phyloP scores from a whole-genome alignment of 2,113 vertebrate genomes.

The Alligator mississippiensis region DNA sequence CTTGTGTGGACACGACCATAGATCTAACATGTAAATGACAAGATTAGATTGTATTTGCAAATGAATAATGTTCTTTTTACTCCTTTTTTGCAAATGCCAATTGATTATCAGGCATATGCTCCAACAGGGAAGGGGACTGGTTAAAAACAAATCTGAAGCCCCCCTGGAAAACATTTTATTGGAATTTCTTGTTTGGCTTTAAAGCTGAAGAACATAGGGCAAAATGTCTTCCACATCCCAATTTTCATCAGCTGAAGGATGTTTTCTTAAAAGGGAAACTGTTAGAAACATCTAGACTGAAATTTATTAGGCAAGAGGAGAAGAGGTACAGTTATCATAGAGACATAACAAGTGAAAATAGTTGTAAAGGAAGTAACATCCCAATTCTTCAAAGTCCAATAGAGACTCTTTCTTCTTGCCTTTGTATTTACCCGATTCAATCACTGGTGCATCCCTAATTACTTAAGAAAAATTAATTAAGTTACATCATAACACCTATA shows the following conservation, averaged over 20 bases:
- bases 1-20: neutral
- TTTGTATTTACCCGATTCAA: accelerated
- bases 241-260: neutral
- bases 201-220: neutral
- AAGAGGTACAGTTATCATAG: neutral
- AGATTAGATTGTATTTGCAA: neutral
- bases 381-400: neutral
- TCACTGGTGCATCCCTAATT: neutral
- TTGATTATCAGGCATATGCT: neutral
- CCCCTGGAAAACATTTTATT: neutral
- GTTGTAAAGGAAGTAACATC: neutral
- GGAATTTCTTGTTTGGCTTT: neutral
- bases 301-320: neutral
- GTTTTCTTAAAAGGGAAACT: neutral
- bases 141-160: neutral
- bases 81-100: neutral
- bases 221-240: neutral
- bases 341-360: neutral
- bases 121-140: neutral
- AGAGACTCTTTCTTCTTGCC: neutral
- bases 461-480: neutral
- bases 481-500: neutral
- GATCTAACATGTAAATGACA: neutral
- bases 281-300: neutral
- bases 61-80: neutral